Percentiles rank a stretch among this genome's conserved stretches.
Evolutionary conservation across 2,888 invertebrate genomes (phyloP).

Genomic region (Pristionchus mayeri): DNA sequence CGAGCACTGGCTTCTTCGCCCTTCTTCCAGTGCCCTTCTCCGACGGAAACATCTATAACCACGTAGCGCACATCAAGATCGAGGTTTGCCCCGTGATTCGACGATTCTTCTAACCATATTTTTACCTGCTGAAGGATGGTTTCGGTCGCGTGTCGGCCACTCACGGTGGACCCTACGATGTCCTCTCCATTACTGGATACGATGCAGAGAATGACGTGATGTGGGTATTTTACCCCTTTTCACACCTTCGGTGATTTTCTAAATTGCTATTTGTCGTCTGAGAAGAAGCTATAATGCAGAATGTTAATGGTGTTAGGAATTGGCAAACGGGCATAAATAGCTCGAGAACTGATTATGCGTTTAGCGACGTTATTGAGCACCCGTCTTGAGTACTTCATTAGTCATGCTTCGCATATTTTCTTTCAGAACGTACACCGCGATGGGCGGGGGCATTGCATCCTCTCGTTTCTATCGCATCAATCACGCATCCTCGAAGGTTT

Average conservation of each 20-base stretch:
- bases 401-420: too few relatives aligned
- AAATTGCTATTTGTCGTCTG: too few relatives aligned
- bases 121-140: constrained; percentile 53
- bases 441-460: constrained; percentile 47
- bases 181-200: constrained; percentile 76
- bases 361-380: too few relatives aligned
- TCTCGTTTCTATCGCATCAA: constrained; percentile 31
- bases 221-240: constrained; percentile 46
- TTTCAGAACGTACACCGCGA: constrained; percentile 42
- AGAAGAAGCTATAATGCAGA: too few relatives aligned
- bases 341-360: too few relatives aligned
- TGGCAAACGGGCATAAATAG: too few relatives aligned
- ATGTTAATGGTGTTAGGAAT: too few relatives aligned
- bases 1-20: constrained; percentile 75
- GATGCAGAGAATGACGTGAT: constrained; percentile 63
- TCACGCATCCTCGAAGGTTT: constrained; percentile 39
- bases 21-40: constrained; percentile 76
- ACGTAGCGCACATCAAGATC: constrained; percentile 77
- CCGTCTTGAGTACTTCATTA: too few relatives aligned
- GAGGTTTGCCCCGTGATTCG: constrained; percentile 63
- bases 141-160: constrained; percentile 64
- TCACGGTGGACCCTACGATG: constrained; percentile 77
- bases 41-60: constrained; percentile 76
- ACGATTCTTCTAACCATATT: neutral
- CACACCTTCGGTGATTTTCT: too few relatives aligned